phyloP scores from a whole-genome alignment of 1,140 invertebrate genomes.

The Grapholita molesta region DNA sequence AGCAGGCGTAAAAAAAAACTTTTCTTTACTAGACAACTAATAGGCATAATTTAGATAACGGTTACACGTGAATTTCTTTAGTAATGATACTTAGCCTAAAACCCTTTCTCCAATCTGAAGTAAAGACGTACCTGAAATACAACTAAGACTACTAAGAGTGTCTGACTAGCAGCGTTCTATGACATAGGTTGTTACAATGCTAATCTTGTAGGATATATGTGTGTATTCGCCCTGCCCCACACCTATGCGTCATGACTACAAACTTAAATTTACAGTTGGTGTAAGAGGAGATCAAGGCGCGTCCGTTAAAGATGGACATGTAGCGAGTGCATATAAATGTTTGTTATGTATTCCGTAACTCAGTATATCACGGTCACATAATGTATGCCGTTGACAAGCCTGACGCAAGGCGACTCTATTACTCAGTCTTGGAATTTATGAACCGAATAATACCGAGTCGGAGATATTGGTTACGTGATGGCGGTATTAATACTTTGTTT shows the following conservation, averaged over 20 bases:
- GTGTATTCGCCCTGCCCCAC: background rate
- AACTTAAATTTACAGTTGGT: background rate
- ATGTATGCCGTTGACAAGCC: conserved; percentile 60
- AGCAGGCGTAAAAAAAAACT: no score
- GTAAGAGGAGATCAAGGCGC: background rate
- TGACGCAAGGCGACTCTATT: conserved; percentile 61
- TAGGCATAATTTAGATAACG: no score
- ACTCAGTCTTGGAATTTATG: conserved; percentile 66
- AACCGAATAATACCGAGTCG: conserved; percentile 54
- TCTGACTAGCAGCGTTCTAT: no score
- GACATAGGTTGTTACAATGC: background rate
- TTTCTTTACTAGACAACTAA: no score
- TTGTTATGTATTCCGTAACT: conserved; percentile 15
- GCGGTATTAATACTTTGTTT: background rate
- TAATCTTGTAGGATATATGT: background rate
- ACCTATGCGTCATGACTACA: background rate
- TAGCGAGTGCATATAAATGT: background rate
- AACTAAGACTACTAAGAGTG: no score
- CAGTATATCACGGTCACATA: conserved; percentile 39
- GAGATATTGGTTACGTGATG: conserved; percentile 61
- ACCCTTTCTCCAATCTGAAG: no score
- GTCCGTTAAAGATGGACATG: background rate
- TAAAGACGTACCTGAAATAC: no score
- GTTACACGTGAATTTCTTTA: no score
- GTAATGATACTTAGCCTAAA: no score